Evolutionary conservation across 2,888 invertebrate genomes (phyloP), one percentile per base, ranked within the genome.

Genomic region (Heliconius ethilla): DNA sequence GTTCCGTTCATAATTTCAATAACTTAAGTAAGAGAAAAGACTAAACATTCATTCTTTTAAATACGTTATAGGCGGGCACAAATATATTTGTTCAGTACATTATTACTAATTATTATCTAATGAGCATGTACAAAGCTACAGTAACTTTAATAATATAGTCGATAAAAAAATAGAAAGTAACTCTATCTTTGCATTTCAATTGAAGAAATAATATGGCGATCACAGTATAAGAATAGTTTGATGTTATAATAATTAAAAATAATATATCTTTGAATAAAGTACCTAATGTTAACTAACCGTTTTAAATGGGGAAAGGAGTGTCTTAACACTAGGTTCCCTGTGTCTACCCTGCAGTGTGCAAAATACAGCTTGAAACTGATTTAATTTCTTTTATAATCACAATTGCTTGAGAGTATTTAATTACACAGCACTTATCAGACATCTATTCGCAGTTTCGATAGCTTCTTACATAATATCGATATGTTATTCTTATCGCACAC

Each of bases 401-500:
- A 15, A 67, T 40, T 37, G 9, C 2, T 25, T 40, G 2, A 13
- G 3, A 45, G 25, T 25, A 25, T 25, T 45, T 25, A 45, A 25
- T 69, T 69, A 9, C 25, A 63, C 29, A 63, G 51, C 33, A 18
- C 22, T 65, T 65, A 76, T 70, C 51, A 51, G 10, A 70, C 33
- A 76, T 76, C 70, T 65, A 29, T 37, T 51, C 18, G 25, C 11
- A 59, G 13, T 70, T 25, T 51, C 33, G 51, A 76, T 51, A 70
- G 63, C 76, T 70, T 65, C 51, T 76, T 76, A 76, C 70, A 51
- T 76, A 76, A 76, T 33, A 33, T 63, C 25, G 76, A 74, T 70
- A 70, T 65, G 45, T 65, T 51, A 11, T 72, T 51, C n/a, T 76
- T 76, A 76, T 76, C 70, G 7, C 63, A 33, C 29, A 15, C 33